Conservation (phyloP, 1,140 invertebrate species). For the Sitophilus oryzae region DNA sequence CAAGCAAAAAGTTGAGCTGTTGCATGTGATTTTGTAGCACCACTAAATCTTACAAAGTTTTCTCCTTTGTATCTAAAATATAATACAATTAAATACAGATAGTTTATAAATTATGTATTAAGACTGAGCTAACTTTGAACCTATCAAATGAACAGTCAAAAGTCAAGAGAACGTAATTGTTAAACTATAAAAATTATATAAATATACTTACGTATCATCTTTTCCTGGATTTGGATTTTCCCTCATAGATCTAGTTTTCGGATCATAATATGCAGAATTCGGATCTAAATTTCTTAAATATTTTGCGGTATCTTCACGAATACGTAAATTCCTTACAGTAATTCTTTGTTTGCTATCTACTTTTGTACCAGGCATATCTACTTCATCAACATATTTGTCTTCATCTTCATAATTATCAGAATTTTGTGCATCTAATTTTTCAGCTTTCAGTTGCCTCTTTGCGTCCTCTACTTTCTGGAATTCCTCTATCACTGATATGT, state of each 20-base stretch:
- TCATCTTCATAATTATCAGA: slow-evolving; percentile 70
- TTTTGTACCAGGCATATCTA: slow-evolving; percentile 98
- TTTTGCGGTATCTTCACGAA: slow-evolving; percentile 98
- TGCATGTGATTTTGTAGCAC: slow-evolving; percentile 87
- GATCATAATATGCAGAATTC: slow-evolving; percentile 98
- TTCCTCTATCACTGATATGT: slow-evolving; percentile 85
- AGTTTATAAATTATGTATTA: too few relatives aligned
- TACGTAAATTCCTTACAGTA: slow-evolving; percentile 95
- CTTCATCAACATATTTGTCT: slow-evolving; percentile 93
- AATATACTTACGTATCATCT: slow-evolving; percentile 46
- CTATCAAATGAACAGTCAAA: too few relatives aligned
- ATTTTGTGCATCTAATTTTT: slow-evolving; percentile 67
- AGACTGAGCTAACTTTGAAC: too few relatives aligned
- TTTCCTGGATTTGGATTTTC: slow-evolving; percentile 86
- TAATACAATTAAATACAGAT: slow-evolving; percentile 27
- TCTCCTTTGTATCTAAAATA: slow-evolving; percentile 81
- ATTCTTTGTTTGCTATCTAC: slow-evolving; percentile 98
- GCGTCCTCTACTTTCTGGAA: slow-evolving; percentile 87
- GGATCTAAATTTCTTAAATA: slow-evolving; percentile 95
- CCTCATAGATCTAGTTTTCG: slow-evolving; percentile 97
- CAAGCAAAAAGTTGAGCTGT: slow-evolving; percentile 95
- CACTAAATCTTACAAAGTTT: slow-evolving; percentile 90
- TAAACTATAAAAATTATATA: too few relatives aligned
- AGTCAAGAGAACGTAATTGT: too few relatives aligned
- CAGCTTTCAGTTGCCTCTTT: slow-evolving; percentile 78